Evolutionary conservation across 2,797 vertebrate genomes (phyloP), one percentile per base, ranked within the genome.

Genomic region (Falco cherrug): DNA sequence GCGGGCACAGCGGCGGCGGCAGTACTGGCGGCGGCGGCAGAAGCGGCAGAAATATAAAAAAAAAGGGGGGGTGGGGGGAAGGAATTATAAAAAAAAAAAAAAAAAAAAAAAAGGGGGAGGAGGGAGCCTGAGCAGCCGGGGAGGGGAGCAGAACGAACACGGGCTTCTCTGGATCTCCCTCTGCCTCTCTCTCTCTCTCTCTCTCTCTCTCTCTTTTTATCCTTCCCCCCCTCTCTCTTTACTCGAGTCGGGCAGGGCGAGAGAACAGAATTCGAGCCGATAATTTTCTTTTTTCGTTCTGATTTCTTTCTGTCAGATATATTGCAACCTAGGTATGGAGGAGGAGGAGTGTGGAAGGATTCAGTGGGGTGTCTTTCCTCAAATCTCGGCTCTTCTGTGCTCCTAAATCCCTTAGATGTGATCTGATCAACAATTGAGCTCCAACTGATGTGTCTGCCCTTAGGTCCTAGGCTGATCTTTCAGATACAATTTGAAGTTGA

Each of bases 401-500:
- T 99, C 99, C 99, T 98, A 98, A 99, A 98, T 99, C 99, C 98
- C 98, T 99, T 98, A 98, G 99, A 99, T 99, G 99, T 99, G 99
- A 99, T 99, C 98, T 98, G 99, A 98, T 99, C 99, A 98, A 99
- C 99, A 99, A 99, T 99, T 99, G 98, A 99, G 99, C 99, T 99
- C 99, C 99, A 98, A 99, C 99, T 99, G 99, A 99, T 99, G 99
- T 98, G 98, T 98, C 99, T 98, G 99, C 99, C 99, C 99, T 98
- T 98, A 98, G 99, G 99, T 99, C 99, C 98, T 98, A 98, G 99
- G 99, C 99, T 99, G 99, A 99, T 99, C 99, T 99, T 98, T 98
- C 99, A 99, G 98, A 99, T 99, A 99, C 99, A 99, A 99, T 99
- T 99, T 99, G 99, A 99, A 99, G 99, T 99, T 99, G 99, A 99